Percentiles rank a stretch among this genome's conserved stretches.
Evolutionary conservation across 2,888 invertebrate genomes (phyloP).

Genomic region (Trichogramma dendrolimi): DNA sequence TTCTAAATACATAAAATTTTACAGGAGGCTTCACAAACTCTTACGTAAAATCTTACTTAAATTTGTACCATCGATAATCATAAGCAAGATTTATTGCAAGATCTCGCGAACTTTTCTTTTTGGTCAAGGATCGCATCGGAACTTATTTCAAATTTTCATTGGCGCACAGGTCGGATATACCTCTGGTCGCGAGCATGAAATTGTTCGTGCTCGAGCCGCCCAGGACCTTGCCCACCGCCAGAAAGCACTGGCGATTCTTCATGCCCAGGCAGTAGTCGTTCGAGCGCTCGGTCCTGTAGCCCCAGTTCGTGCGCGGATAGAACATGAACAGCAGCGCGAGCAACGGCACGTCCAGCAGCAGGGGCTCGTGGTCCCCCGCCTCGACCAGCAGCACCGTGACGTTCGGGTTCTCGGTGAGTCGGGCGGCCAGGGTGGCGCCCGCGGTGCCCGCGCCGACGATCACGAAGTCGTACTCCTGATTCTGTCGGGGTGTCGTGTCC

Average conservation of each 20-base stretch:
- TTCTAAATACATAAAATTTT: no score
- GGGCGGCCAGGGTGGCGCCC: conserved; percentile 71
- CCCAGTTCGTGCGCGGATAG: conserved; percentile 68
- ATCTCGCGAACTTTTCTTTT: no score
- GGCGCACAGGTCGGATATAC: no score
- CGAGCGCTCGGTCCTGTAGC: conserved; percentile 74
- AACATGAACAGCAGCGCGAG: conserved; percentile 69
- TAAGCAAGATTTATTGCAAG: no score
- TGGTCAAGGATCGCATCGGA: no score
- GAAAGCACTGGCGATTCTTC: conserved; percentile 41
- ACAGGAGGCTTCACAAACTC: no score
- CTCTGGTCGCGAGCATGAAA: conserved; percentile 72
- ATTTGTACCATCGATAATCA: no score
- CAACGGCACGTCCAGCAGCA: conserved; percentile 71
- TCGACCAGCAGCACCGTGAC: conserved; percentile 70
- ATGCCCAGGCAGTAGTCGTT: conserved; percentile 63
- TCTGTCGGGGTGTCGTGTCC: conserved; percentile 52
- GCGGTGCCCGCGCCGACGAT: conserved; percentile 78
- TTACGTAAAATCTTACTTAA: no score
- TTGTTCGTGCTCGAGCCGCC: conserved; percentile 78
- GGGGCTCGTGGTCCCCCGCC: conserved; percentile 66
- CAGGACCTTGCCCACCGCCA: conserved; percentile 67
- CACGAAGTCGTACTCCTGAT: conserved; percentile 70
- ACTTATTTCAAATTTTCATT: no score
- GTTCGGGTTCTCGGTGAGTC: conserved; percentile 66